phyloP scores from a whole-genome alignment of 2,113 vertebrate genomes.

The Chiloscyllium plagiosum region DNA sequence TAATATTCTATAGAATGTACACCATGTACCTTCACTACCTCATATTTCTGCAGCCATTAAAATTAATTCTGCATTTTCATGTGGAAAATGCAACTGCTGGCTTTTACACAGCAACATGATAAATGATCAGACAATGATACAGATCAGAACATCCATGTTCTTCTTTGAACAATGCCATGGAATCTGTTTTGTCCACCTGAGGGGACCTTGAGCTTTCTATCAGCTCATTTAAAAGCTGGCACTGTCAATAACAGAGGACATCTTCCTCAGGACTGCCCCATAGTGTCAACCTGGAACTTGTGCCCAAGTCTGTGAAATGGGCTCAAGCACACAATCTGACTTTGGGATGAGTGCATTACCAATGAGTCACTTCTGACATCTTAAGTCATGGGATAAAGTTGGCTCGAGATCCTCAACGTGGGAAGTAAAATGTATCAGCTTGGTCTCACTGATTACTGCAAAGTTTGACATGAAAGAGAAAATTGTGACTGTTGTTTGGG shows the following conservation, averaged over 20 bases:
- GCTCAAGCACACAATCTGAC: neutral
- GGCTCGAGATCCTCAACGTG: neutral
- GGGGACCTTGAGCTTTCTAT: neutral
- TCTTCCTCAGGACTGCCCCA: neutral
- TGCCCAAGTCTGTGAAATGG: neutral
- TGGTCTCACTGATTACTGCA: neutral
- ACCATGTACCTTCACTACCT: neutral
- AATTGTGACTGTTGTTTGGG: neutral
- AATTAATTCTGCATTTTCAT: neutral
- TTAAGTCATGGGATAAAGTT: neutral
- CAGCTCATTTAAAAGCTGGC: neutral
- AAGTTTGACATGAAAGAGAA: neutral
- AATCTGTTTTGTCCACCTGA: neutral
- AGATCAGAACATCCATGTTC: neutral
- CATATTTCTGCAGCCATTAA: neutral
- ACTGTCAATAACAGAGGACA: neutral
- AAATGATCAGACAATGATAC: neutral
- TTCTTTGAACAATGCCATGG: no score
- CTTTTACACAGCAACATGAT: neutral
- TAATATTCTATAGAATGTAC: neutral
- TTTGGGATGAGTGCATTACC: neutral
- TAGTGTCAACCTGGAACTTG: neutral
- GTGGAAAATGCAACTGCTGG: neutral
- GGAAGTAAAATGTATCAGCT: neutral
- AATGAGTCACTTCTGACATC: neutral